A percentile compares a stretch with the other conserved stretches of the same genome.
These are phyloP conservation scores for Lottia gigantea DNA, from an alignment of 2,888 invertebrate genomes.

Conservation along the genomic window DNA sequence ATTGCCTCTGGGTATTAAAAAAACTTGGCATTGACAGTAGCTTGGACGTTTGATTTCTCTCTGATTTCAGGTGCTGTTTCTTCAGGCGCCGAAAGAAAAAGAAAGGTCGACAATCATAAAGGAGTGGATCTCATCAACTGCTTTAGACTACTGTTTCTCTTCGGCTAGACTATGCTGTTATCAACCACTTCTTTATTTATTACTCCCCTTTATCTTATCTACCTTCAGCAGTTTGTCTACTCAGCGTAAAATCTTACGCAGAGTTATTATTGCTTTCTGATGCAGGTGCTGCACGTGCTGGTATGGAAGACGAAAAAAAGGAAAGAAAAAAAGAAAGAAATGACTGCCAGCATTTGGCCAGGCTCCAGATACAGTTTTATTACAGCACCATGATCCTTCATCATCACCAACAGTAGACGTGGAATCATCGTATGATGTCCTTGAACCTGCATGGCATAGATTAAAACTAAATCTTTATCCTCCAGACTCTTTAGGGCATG, in stretches of 20 bases:
- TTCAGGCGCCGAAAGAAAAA: constrained; percentile 99
- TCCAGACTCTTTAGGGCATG: constrained; percentile 26
- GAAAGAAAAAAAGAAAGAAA: constrained; percentile 58
- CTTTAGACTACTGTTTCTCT: constrained; percentile 13
- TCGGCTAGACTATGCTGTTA: constrained; percentile 14
- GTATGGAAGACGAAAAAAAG: constrained; percentile 47
- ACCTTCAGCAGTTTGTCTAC: constrained; percentile 7
- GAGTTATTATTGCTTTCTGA: constrained; percentile 25
- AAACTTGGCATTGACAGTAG: background rate
- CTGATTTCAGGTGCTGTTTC: constrained; percentile 91
- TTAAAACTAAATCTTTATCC: constrained; percentile 12
- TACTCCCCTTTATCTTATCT: constrained; percentile 8
- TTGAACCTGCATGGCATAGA: constrained; percentile 18
- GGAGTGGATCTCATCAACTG: constrained; percentile 22
- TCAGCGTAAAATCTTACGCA: constrained; percentile 11
- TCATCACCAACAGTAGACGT: constrained; percentile 30
- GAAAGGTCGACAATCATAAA: constrained; percentile 76
- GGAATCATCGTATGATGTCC: constrained; percentile 23
- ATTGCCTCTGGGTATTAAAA: no score
- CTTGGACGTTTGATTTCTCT: constrained; percentile 64
- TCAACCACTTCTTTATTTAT: constrained; percentile 14
- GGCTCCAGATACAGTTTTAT: constrained; percentile 49
- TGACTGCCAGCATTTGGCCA: constrained; percentile 57
- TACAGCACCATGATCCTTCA: constrained; percentile 26
- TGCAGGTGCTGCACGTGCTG: constrained; percentile 60